Base-by-base conservation (phyloP, 2,797 vertebrate species). In the Takifugu ocellatus region DNA sequence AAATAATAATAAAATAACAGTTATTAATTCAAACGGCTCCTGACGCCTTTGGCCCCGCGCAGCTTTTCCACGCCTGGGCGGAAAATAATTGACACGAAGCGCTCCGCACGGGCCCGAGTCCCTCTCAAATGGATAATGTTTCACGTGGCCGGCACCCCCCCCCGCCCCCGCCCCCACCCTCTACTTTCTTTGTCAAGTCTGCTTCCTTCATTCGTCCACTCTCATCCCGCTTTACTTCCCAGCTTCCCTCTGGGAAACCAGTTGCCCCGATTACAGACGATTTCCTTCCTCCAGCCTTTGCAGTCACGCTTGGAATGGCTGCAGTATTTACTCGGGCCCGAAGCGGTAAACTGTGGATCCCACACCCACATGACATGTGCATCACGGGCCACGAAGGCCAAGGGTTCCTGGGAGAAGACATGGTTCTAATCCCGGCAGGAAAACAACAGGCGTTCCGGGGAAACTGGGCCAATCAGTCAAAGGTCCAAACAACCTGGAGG, bases 281-380 rank as follows among this genome's bases (percentile, higher is more conserved):
- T 86, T 90, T 90, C 89, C 89, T 89, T 90, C 87, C 87, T 88
- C 66, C 77, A 69, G 73, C 71, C 75, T 78, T 86, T 79, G 78
- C 74, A 87, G 84, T 74, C 66, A 81, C 84, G 84, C 78, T 82
- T 84, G 85, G 84, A 89, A 87, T 88, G 82, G 82, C 74, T 75
- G 60, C 69, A 80, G 61, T 88, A 89, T 90, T 89, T 89, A 86
- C 84, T 82, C 83, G 84, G 83, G 83, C 84, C 82, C 26, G 65
- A 59, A 88, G 85, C 81, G 24, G 72, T 82, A 66, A 74, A 81
- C 75, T 82, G 71, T 69, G 70, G 73, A 82, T 88, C 84, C 85
- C 87, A 87, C 86, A 89, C 85, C 85, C 84, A 87, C 85, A 86
- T 78, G 81, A 72, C 81, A 87, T 76, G 74, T 79, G 78, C 68